Conservation (phyloP, 2,888 invertebrate species). For the Amphipoea lucens region DNA sequence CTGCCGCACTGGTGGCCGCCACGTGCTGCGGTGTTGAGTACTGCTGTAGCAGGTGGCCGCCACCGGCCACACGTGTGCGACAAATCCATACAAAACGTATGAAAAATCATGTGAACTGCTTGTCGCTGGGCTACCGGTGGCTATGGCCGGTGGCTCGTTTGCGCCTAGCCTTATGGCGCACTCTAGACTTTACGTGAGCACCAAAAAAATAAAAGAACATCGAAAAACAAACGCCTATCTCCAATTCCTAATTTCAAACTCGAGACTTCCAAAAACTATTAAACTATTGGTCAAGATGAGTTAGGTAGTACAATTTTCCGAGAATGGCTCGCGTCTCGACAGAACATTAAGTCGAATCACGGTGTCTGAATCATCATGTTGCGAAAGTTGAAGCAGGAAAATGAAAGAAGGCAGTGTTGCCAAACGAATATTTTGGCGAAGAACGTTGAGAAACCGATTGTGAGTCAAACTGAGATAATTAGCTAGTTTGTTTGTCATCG, state of each 20-base stretch:
- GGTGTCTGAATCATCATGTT: conserved; percentile 79
- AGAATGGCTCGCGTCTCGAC: conserved; percentile 54
- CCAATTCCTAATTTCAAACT: conserved; percentile 11
- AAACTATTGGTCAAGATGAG: conserved; percentile 18
- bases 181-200: not conserved
- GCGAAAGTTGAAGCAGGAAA: conserved; percentile 84
- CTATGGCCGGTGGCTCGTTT: too few relatives aligned
- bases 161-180: not conserved
- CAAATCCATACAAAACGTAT: too few relatives aligned
- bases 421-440: conserved; percentile 67
- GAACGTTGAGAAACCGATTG: conserved; percentile 72
- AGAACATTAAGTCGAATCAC: conserved; percentile 57
- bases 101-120: too few relatives aligned
- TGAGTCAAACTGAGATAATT: conserved; percentile 73
- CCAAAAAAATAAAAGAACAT: conserved; percentile 21
- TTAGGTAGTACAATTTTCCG: conserved; percentile 47
- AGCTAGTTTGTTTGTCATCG: conserved; percentile 38
- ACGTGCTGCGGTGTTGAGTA: too few relatives aligned
- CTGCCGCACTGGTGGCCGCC: too few relatives aligned
- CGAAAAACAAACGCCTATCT: not conserved
- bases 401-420: conserved; percentile 71
- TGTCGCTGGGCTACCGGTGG: too few relatives aligned
- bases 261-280: not conserved
- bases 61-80: too few relatives aligned
- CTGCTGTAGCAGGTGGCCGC: too few relatives aligned